A percentile compares a stretch with the other conserved stretches of the same genome.
Evolutionary conservation across 2,888 invertebrate genomes (phyloP).

Genomic region (Drosophila quinaria): DNA sequence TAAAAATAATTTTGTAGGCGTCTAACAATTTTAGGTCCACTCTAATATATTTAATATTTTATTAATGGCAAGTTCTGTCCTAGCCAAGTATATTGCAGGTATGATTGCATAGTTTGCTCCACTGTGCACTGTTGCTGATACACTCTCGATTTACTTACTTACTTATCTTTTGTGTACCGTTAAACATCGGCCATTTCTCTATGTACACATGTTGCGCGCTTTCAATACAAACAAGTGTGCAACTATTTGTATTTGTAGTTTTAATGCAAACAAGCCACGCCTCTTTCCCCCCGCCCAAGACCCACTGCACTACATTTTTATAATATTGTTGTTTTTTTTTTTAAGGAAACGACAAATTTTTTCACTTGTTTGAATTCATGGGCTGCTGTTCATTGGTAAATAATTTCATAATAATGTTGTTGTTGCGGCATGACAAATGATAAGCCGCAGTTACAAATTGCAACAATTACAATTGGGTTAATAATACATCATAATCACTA

Average conservation of each 20-base stretch:
- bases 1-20: too few relatives aligned
- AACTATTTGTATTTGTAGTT: slow-evolving; percentile 70
- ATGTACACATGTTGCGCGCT: slow-evolving; percentile 27
- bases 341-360: slow-evolving; percentile 40
- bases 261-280: slow-evolving; percentile 41
- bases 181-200: slow-evolving; percentile 38
- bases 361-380: slow-evolving; percentile 74
- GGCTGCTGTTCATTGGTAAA: slow-evolving; percentile 81
- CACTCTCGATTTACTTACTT: slow-evolving; percentile 32
- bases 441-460: slow-evolving; percentile 71
- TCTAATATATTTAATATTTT: slow-evolving; percentile 13
- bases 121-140: slow-evolving; percentile 9
- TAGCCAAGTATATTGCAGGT: not conserved
- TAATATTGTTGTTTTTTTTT: slow-evolving; percentile 1
- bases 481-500: slow-evolving; percentile 59
- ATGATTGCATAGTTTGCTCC: not conserved
- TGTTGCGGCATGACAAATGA: slow-evolving; percentile 73
- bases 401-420: slow-evolving; percentile 82
- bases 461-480: slow-evolving; percentile 77
- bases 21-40: slow-evolving; percentile 22
- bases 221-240: slow-evolving; percentile 54
- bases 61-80: too few relatives aligned
- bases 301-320: slow-evolving; percentile 11
- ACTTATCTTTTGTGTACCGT: slow-evolving; percentile 57
- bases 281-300: not conserved